These are phyloP conservation scores for Lymantria dispar DNA, from an alignment of 2,888 invertebrate genomes.

Conservation along the genomic window DNA sequence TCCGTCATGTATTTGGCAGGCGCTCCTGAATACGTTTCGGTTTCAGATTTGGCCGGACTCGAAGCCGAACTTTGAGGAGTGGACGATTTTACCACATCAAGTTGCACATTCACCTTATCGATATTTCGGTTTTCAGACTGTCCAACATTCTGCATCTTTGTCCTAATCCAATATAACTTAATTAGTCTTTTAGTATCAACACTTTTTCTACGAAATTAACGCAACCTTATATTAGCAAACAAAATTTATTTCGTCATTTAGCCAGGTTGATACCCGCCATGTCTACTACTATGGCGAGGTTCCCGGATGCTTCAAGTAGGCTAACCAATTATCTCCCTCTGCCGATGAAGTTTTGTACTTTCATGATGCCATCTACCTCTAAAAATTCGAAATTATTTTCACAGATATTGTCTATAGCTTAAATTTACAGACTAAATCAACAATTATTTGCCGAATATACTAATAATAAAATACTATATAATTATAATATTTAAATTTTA, in stretches of 20 bases:
- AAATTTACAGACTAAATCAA: too few relatives aligned
- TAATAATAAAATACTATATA: too few relatives aligned
- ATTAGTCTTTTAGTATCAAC: slow-evolving; percentile 80
- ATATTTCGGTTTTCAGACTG: slow-evolving; percentile 92
- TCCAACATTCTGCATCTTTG: slow-evolving; percentile 96
- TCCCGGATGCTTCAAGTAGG: slow-evolving; percentile 85
- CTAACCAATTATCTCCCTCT: slow-evolving; percentile 80
- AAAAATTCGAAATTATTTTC: slow-evolving; percentile 46
- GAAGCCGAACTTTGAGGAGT: slow-evolving; percentile 93
- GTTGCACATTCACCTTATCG: slow-evolving; percentile 89
- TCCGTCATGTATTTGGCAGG: slow-evolving; percentile 95
- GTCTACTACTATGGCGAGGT: slow-evolving; percentile 90
- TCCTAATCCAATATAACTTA: slow-evolving; percentile 84
- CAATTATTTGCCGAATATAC: too few relatives aligned
- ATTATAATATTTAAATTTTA: too few relatives aligned
- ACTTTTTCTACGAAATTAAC: slow-evolving; percentile 79
- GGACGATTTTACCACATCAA: slow-evolving; percentile 87
- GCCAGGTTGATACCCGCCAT: slow-evolving; percentile 89
- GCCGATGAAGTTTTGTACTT: slow-evolving; percentile 59
- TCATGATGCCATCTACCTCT: slow-evolving; percentile 63
- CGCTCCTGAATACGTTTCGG: slow-evolving; percentile 92
- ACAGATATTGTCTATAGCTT: slow-evolving; percentile 16
- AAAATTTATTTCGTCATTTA: slow-evolving; percentile 85
- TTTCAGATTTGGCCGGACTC: slow-evolving; percentile 92
- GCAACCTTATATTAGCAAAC: slow-evolving; percentile 81